Evolutionary conservation across 2,113 vertebrate genomes (phyloP).

Genomic region (Cercocebus atys): DNA sequence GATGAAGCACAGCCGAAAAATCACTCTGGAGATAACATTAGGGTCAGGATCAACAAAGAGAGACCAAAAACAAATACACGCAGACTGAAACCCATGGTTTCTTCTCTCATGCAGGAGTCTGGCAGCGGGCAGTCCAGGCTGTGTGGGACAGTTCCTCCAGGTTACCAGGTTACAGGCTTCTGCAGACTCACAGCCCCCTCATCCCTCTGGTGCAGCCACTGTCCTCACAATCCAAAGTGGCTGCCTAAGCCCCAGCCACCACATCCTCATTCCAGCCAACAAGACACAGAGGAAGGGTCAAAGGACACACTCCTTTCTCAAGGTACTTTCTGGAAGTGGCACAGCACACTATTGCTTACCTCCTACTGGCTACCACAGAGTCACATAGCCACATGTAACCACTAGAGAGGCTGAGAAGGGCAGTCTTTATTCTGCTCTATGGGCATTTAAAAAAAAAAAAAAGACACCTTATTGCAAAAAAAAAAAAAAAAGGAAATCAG

Average conservation of each 20-base stretch:
- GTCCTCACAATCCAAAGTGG: neutral
- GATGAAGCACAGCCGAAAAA: neutral
- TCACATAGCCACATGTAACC: neutral
- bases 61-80: neutral
- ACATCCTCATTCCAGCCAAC: neutral
- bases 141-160: too few relatives aligned
- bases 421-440: too few relatives aligned
- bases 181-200: neutral
- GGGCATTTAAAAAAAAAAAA: neutral
- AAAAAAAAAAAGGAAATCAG: neutral
- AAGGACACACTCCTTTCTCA: neutral
- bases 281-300: neutral
- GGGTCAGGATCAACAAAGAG: neutral
- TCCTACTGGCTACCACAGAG: neutral
- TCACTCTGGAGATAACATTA: neutral
- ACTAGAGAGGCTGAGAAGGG: neutral
- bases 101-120: neutral
- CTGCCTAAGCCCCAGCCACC: neutral
- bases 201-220: neutral
- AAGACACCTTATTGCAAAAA: too few relatives aligned
- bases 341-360: neutral
- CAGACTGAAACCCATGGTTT: neutral
- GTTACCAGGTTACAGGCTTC: neutral
- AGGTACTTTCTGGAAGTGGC: neutral
- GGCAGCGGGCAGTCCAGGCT: neutral